Conservation (phyloP, 2,113 vertebrate genomes). For the Serinus canaria region DNA sequence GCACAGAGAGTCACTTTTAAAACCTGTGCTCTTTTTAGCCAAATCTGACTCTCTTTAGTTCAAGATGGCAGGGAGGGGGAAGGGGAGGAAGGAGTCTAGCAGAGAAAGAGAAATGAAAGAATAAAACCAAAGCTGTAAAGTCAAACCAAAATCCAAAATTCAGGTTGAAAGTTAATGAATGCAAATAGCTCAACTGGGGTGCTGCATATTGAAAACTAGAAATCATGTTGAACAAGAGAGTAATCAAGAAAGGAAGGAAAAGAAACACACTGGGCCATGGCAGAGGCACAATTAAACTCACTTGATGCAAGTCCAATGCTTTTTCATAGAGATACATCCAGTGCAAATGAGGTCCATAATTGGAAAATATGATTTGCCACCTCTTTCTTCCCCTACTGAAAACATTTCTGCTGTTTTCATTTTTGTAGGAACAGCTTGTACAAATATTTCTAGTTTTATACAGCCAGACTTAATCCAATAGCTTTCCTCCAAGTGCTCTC, state of each 20-base stretch:
- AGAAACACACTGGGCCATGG: not conserved
- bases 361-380: not conserved
- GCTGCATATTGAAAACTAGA: slow-evolving; percentile 4
- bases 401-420: not conserved
- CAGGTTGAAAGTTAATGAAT: slow-evolving; percentile 35
- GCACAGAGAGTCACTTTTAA: not conserved
- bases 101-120: not conserved
- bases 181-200: not conserved
- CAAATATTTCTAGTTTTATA: not conserved
- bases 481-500: not conserved
- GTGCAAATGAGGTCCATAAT: not conserved
- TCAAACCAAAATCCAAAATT: not conserved
- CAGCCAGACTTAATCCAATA: not conserved
- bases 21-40: not conserved
- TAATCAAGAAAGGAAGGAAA: slow-evolving; percentile 5
- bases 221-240: slow-evolving; percentile 7
- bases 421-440: not conserved
- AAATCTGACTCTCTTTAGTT: not conserved
- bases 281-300: not conserved
- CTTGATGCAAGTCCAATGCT: not conserved
- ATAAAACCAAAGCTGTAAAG: not conserved
- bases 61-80: not conserved
- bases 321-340: not conserved
- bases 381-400: not conserved
- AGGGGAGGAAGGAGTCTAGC: not conserved